Evolutionary conservation across 2,113 vertebrate genomes (phyloP), one percentile per base, ranked within the genome.

Genomic region (Gavia stellata): DNA sequence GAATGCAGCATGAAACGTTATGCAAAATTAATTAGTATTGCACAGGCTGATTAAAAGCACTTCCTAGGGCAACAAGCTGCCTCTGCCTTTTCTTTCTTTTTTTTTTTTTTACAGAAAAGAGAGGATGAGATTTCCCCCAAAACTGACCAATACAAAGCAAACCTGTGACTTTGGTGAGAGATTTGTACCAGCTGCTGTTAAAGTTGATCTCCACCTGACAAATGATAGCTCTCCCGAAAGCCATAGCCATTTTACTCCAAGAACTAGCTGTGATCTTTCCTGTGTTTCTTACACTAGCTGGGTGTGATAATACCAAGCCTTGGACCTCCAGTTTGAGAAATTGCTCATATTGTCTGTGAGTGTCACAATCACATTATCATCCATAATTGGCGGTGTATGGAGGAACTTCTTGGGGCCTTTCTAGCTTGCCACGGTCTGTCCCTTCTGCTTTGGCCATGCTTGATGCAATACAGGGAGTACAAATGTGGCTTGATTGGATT

Each of bases 401-500:
- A 94, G 71, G 70, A 94, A 96, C 94, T 96, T 97, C 94, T 92
- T 82, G 93, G 74, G 87, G 91, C 93, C 94, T 87, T 95, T 94
- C 94, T 91, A 82, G 45, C 89, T 97, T 21, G 17, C 90, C 91
- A 96, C n/a, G 33, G 53, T 95, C 93, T 95, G 94, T 96, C 97
- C 89, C 84, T 95, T 96, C 81, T 95, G 91, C 89, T 95, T 95
- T 96, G 95, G 82, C 92, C 71, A 59, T 86, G 93, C 91, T 94
- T 94, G 96, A 95, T 91, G 95, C 82, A 90, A 89, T 97, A 95
- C 85, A 92, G 84, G 79, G 79, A 96, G 94, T 94, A 96, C 93
- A 97, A 96, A 94, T 85, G 91, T 95, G 95, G 93, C 87, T 96
- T 97, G 94, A 95, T 96, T 97, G 93, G 91, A 97, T 97, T 95